Conservation (phyloP, 2,888 invertebrate genomes). For the Leptinotarsa juncta region DNA sequence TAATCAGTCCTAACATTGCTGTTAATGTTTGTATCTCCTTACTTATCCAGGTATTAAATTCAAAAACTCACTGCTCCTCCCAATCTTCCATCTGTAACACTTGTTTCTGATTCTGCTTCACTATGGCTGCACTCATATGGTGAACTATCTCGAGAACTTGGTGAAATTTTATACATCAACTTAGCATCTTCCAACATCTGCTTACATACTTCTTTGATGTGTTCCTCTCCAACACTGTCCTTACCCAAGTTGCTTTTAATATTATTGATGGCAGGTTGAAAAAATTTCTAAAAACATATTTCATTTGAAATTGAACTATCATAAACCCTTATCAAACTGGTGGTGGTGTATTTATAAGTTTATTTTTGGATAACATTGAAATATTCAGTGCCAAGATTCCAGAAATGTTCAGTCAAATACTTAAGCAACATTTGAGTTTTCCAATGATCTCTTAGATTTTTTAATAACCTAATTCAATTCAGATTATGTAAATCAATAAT, state of each 20-base stretch:
- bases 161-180: constrained; percentile 72
- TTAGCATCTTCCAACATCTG: constrained; percentile 86
- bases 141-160: constrained; percentile 66
- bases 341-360: too few relatives aligned
- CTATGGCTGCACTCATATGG: constrained; percentile 70
- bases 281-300: constrained; percentile 73
- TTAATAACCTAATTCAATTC: too few relatives aligned
- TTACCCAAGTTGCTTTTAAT: constrained; percentile 81
- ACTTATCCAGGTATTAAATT: background rate
- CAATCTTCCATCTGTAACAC: constrained; percentile 68
- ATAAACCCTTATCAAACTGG: too few relatives aligned
- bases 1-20: background rate
- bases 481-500: too few relatives aligned
- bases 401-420: too few relatives aligned
- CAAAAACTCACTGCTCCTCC: constrained; percentile 60
- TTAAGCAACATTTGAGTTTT: too few relatives aligned
- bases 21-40: background rate
- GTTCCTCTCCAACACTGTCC: constrained; percentile 81
- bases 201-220: constrained; percentile 78
- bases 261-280: constrained; percentile 83
- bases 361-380: too few relatives aligned
- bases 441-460: too few relatives aligned
- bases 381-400: too few relatives aligned
- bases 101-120: constrained; percentile 65
- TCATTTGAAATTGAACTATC: background rate